Percentiles rank a stretch among this genome's conserved stretches.
These are phyloP conservation scores for Melanotaenia pygmaea DNA, from an alignment of 2,797 vertebrate genomes.

Conservation along the genomic window DNA sequence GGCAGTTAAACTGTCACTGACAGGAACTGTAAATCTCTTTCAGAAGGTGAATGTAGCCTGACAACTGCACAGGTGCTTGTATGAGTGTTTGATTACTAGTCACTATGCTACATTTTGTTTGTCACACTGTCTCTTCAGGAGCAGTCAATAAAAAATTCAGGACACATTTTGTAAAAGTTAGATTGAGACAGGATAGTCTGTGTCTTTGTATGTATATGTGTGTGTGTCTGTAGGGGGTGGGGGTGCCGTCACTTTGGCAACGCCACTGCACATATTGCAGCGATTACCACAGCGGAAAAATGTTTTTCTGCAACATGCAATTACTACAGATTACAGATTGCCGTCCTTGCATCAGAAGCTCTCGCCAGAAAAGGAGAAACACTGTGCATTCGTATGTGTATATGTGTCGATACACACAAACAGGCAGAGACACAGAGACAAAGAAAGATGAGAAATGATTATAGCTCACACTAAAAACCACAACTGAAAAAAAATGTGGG, in stretches of 20 bases:
- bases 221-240: slow-evolving; percentile 70
- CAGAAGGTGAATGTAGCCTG: slow-evolving; percentile 68
- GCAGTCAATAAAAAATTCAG: slow-evolving; percentile 26
- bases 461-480: slow-evolving; percentile 81
- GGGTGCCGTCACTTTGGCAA: slow-evolving; percentile 87
- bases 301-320: slow-evolving; percentile 88
- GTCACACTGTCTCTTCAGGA: slow-evolving; percentile 40
- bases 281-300: slow-evolving; percentile 87
- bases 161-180: slow-evolving; percentile 61
- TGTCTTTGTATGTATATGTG: slow-evolving; percentile 26
- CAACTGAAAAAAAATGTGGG: slow-evolving; percentile 73
- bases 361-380: slow-evolving; percentile 78
- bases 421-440: slow-evolving; percentile 77
- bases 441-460: slow-evolving; percentile 84
- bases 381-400: slow-evolving; percentile 60
- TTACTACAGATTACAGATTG: slow-evolving; percentile 89
- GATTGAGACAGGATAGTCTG: slow-evolving; percentile 62
- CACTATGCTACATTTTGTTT: slow-evolving; percentile 17
- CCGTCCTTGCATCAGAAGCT: slow-evolving; percentile 83
- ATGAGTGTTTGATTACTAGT: slow-evolving; percentile 15
- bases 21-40: slow-evolving; percentile 70
- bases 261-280: slow-evolving; percentile 85
- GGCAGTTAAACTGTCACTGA: slow-evolving; percentile 81
- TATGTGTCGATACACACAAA: slow-evolving; percentile 70
- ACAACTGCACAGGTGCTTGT: slow-evolving; percentile 68